These are phyloP conservation scores for Myathropa florea DNA, from an alignment of 2,888 invertebrate genomes.

Conservation along the genomic window DNA sequence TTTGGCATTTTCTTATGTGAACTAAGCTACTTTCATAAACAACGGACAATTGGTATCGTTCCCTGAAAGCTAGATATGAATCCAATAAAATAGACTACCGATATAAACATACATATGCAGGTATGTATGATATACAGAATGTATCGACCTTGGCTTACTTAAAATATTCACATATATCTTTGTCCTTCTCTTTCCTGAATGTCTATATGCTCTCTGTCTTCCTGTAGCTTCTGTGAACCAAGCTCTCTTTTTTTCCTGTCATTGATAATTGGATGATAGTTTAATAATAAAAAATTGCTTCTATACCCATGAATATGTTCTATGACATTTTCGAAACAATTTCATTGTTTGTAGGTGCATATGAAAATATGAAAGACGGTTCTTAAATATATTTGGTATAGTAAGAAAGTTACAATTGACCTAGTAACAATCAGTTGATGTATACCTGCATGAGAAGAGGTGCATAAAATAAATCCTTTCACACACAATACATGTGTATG, in stretches of 20 bases:
- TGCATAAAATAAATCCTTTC: constrained; percentile 8
- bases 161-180: background rate
- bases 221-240: background rate
- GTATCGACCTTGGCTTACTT: constrained; percentile 64
- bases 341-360: too few species aligned
- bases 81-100: background rate
- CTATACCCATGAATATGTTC: background rate
- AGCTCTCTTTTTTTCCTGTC: background rate
- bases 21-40: background rate
- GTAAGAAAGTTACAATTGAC: constrained; percentile 41
- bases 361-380: background rate
- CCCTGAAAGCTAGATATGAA: background rate
- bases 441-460: background rate
- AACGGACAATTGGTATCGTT: background rate
- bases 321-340: background rate
- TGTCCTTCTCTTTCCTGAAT: constrained; percentile 10
- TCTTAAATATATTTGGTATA: background rate
- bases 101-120: background rate
- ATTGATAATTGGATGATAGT: background rate
- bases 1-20: background rate
- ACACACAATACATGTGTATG: background rate
- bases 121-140: background rate
- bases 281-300: background rate
- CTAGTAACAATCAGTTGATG: constrained; percentile 50
- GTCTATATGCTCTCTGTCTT: background rate